Base-by-base conservation (phyloP, 2,888 invertebrate genomes). In the Oxytorus armatus region DNA sequence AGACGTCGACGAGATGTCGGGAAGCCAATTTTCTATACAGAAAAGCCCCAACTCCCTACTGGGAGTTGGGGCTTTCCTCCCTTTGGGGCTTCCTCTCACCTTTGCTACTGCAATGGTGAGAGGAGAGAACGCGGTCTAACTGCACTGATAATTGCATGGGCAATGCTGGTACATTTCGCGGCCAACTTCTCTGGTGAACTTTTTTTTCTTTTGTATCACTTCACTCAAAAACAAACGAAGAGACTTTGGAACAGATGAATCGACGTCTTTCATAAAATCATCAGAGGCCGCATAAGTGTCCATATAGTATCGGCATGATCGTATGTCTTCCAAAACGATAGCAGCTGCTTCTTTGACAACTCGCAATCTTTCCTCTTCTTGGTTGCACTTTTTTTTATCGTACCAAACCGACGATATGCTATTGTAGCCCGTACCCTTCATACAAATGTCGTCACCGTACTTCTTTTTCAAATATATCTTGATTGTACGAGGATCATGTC, bases 91-190 rank as follows among this genome's bases (percentile, higher is more conserved):
- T n/a, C n/a, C n/a, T n/a, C n/a, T n/a, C n/a, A n/a, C n/a, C n/a
- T n/a, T n/a, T n/a, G n/a, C n/a, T 81, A 16, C 47, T 63, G 77
- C n/a, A 82, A 11, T 18, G 86, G 83, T 68, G 89, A 90, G 81
- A 84, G 82, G 80, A 88, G 89, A 70, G 88, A 86, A 79, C 87
- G 82, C 69, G 87, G 87, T 76, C 88, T 49, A 21, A 23, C 36
- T 1, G 49, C 16, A 14, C 14, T 3, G 1, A 44, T 44, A 16
- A n/a, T 14, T 1, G 44, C 16, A 16, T 44, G 44, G 7, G 74
- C 77, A 21, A 78, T 72, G 23, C 55, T 51, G 21, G 59, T 53
- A 25, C 74, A 55, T 36, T 77, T 75, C 51, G 51, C 53, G 51
- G 51, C 39, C 29, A 44, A 72, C 33, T 39, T 29, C 21, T 74